Base-by-base conservation (phyloP, 2,797 vertebrate species). In the Smutsia gigantea region DNA sequence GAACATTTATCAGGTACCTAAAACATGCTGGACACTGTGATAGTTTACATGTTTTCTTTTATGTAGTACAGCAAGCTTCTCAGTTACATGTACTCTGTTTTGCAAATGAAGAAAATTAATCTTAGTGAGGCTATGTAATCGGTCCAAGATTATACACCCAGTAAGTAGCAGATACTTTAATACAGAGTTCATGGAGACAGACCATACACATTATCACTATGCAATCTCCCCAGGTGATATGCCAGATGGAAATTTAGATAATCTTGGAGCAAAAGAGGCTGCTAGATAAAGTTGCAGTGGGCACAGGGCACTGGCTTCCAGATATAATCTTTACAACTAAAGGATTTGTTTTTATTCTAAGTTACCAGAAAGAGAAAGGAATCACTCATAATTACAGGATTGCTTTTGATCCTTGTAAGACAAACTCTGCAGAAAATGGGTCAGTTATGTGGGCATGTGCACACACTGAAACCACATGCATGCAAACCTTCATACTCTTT, bases 91-190 rank as follows among this genome's bases (percentile, higher is more conserved):
- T 59, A 64, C 31, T 79, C 63, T 87, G 27, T 88, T 95, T 42
- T 59, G 14, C 4, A 96, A 87, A 81, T 71, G 31, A 93, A 34
- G 39, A 87, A 92, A 83, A 64, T 66, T 3, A 94, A 31, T 93
- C 90, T 93, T 93, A 82, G 78, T 34, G n/a, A 93, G 27, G 31
- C 7, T 66, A 74, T 93, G 68, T 61, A 49, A 83, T 92, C 37
- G 46, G 9, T 29, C 53, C 34, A 95, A 93, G 37, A 93, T 49
- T 59, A 55, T 6, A 71, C 2, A 81, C 18, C 19, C 63, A 63
- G 42, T 61, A 55, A 89, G 25, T 34, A 61, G 19, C 51, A 82
- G 29, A 71, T 18, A 75, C 59, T 49, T 75, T 42, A 90, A 39
- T 49, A 61, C 1, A 31, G 29, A 51, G 4, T 29, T 49, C 53